These are phyloP conservation scores for Geopemphigus sp. DNA, from an alignment of 1,140 invertebrate species.

Conservation along the genomic window DNA sequence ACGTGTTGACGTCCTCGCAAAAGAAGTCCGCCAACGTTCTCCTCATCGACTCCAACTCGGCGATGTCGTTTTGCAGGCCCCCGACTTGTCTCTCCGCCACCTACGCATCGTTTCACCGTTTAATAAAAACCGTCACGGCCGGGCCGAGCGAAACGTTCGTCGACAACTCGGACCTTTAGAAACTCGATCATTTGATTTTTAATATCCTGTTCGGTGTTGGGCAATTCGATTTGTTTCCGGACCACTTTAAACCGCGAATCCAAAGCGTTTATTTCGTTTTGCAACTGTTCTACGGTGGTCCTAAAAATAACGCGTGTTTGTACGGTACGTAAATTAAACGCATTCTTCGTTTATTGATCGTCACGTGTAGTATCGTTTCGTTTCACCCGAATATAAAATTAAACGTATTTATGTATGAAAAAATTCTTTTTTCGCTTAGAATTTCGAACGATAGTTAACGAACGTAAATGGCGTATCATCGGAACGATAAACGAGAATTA, in stretches of 20 bases:
- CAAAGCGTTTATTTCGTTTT: slow-evolving; percentile 81
- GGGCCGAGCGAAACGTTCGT: too few relatives aligned
- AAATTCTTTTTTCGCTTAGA: too few relatives aligned
- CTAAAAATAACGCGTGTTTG: slow-evolving; percentile 61
- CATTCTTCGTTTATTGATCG: too few relatives aligned
- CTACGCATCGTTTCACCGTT: too few relatives aligned
- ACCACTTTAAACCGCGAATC: slow-evolving; percentile 76
- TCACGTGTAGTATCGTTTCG: too few relatives aligned
- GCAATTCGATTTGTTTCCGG: slow-evolving; percentile 74
- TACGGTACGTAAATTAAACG: too few relatives aligned
- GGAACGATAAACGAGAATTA: too few relatives aligned
- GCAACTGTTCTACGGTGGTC: slow-evolving; percentile 87
- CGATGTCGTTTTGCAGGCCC: slow-evolving; percentile 74
- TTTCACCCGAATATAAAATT: too few relatives aligned
- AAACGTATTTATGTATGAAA: too few relatives aligned
- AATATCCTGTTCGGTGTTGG: slow-evolving; percentile 75
- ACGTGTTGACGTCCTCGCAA: slow-evolving; percentile 85
- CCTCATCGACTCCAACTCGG: slow-evolving; percentile 75
- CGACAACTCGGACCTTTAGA: slow-evolving; percentile 66
- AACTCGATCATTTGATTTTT: slow-evolving; percentile 85
- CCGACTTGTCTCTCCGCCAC: slow-evolving; percentile 77
- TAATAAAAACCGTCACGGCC: too few relatives aligned
- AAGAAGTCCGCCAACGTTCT: slow-evolving; percentile 87
- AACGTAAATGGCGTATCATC: too few relatives aligned
- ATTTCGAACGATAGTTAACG: too few relatives aligned